These are phyloP conservation scores for Lindbergichthys nudifrons DNA, from an alignment of 2,797 vertebrate species.

Conservation along the genomic window DNA sequence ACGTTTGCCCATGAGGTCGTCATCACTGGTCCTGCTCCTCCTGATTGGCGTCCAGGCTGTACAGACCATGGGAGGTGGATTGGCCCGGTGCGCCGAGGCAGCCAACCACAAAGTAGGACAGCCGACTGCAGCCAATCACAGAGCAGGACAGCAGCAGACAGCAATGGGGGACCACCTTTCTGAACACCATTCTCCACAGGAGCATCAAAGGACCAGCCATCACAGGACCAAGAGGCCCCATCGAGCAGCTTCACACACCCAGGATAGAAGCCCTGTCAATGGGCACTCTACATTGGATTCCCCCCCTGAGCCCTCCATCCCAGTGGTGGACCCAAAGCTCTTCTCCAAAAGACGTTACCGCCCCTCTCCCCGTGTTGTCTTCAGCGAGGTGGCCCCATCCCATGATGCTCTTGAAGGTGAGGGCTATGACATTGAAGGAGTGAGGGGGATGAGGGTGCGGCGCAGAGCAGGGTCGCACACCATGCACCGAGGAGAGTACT, in stretches of 20 bases:
- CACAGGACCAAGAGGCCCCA: conserved; percentile 78
- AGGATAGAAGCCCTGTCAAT: conserved; percentile 43
- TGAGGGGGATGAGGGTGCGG: conserved; percentile 80
- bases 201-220: conserved; percentile 71
- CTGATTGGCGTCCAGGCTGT: conserved; percentile 96
- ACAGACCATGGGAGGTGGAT: conserved; percentile 89
- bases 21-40: conserved; percentile 96
- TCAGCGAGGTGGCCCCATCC: conserved; percentile 90
- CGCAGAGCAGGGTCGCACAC: conserved; percentile 84
- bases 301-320: conserved; percentile 73
- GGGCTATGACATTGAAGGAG: conserved; percentile 65
- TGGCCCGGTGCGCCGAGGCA: conserved; percentile 82
- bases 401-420: conserved; percentile 77
- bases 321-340: conserved; percentile 92
- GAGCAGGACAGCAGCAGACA: conserved; percentile 71
- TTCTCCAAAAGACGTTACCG: conserved; percentile 91
- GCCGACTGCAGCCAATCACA: conserved; percentile 78
- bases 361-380: conserved; percentile 93
- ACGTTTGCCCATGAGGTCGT: conserved; percentile 97
- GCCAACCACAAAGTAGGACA: conserved; percentile 80
- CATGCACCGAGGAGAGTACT: conserved; percentile 94
- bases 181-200: conserved; percentile 61
- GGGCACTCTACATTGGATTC: conserved; percentile 36
- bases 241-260: conserved; percentile 50
- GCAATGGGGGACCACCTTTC: conserved; percentile 56